Evolutionary conservation across 2,113 vertebrate species (phyloP).

Genomic region (Anguilla rostrata): DNA sequence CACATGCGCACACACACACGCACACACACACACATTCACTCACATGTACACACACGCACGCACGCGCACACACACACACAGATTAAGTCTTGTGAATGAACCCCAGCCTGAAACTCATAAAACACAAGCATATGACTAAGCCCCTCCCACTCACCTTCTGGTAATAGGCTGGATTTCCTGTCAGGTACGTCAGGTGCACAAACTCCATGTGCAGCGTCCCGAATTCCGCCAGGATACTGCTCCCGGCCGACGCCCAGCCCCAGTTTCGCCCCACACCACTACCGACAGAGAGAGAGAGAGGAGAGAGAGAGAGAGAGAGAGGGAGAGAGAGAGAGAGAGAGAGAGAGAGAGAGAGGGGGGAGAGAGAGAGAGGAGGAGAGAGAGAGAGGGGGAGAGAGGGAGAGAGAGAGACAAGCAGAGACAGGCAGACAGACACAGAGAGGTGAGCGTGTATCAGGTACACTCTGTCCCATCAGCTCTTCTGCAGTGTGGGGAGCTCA

Average conservation of each 20-base stretch:
- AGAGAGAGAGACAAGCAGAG: no score
- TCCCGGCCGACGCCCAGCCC: slow-evolving; percentile 98
- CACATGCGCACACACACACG: no score
- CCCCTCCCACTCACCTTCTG: slow-evolving; percentile 79
- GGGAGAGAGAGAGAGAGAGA: neutral
- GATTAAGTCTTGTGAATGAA: no score
- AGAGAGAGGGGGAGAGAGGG: no score
- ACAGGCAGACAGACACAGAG: neutral
- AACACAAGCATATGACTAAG: no score
- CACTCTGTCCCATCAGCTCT: neutral
- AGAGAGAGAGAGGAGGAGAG: no score
- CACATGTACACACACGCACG: no score
- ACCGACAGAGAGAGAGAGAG: slow-evolving; percentile 22
- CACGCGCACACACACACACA: no score
- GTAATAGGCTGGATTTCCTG: slow-evolving; percentile 90
- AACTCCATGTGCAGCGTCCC: slow-evolving; percentile 98
- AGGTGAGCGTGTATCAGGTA: neutral
- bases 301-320: neutral
- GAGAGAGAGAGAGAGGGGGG: no score
- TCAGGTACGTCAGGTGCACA: slow-evolving; percentile 95
- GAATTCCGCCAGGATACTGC: slow-evolving; percentile 97
- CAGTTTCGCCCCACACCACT: slow-evolving; percentile 97
- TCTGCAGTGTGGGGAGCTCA: no score
- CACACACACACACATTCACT: no score
- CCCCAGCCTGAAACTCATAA: no score